Base-by-base conservation (phyloP, 2,888 invertebrate genomes). In the Xylota segnis region DNA sequence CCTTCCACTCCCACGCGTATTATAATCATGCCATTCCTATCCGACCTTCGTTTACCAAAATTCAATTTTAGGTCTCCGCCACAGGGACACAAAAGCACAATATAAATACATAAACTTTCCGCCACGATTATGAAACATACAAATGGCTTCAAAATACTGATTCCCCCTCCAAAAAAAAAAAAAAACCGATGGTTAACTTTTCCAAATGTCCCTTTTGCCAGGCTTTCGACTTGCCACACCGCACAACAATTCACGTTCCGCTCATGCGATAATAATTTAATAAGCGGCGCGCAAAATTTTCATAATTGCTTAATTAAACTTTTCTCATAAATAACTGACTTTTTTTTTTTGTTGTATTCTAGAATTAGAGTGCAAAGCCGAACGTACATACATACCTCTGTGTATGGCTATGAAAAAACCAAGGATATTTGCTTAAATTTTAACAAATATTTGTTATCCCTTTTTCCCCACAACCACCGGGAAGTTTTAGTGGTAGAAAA, bases 221-320 rank as follows among this genome's bases (percentile, higher is more conserved):
- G 10, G 1, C 16, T 18, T 16, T 14, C 45, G 6, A 61, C 43
- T 23, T 37, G 7, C 40, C 9, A 45, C 43, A 65, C 54, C 40
- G 43, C 29, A 58, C 32, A 70, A 58, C 47, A 71, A 71, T 71
- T 34, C 47, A 68, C 61, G 52, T 83, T 78, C 50, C 75, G 74
- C 56, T 70, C 84, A 81, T 81, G 84, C 79, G 79, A 81, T 86
- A 71, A 77, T 82, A 82, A 86, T 77, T 86, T 86, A 82, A 86
- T 82, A 86, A 82, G 82, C 77, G 68, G 70, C 79, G 66, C 54
- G 71, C 71, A 71, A 66, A 71, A 75, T 86, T 68, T 82, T 86
- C 86, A 82, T 82, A 86, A 86, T 77, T 86, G 86, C 86, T 86
- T 86, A 86, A 82, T 86, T 86, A 86, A 86, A 86, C 86, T 86